Conservation (phyloP, 2,888 invertebrate genomes). For the Eurytoma adleriae region DNA sequence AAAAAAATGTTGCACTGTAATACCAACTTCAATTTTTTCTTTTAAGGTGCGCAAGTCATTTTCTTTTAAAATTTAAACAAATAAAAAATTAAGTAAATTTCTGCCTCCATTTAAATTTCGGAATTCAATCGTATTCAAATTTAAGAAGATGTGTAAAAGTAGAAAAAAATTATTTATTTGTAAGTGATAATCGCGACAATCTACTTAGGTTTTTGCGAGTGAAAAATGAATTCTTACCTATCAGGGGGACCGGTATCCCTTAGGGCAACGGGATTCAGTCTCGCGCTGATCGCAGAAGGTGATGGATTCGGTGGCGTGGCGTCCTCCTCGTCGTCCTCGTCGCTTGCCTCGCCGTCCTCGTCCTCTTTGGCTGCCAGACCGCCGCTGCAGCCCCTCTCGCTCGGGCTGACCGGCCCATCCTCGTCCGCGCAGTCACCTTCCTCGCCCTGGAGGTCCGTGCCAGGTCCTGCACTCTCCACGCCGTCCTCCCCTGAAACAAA, state of each 20-base stretch:
- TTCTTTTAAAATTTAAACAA: too few species aligned
- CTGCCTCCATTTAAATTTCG: too few species aligned
- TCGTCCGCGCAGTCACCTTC: constrained; percentile 79
- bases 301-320: constrained; percentile 68
- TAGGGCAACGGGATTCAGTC: constrained; percentile 71
- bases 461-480: constrained; percentile 73
- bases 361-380: constrained; percentile 73
- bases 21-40: too few species aligned
- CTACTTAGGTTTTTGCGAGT: not conserved
- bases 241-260: constrained; percentile 69
- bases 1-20: too few species aligned
- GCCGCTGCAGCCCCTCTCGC: constrained; percentile 75
- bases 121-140: too few species aligned
- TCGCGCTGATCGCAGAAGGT: constrained; percentile 66
- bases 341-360: constrained; percentile 76
- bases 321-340: constrained; percentile 73
- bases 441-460: constrained; percentile 77
- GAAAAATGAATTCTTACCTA: constrained; percentile 53
- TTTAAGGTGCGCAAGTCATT: too few species aligned
- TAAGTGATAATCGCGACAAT: too few species aligned
- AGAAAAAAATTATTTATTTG: too few species aligned
- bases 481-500: constrained; percentile 79
- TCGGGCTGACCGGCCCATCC: constrained; percentile 79
- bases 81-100: too few species aligned
- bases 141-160: too few species aligned